These are phyloP conservation scores for Sinocyclocheilus grahami DNA, from an alignment of 2,113 vertebrate species.

Conservation along the genomic window DNA sequence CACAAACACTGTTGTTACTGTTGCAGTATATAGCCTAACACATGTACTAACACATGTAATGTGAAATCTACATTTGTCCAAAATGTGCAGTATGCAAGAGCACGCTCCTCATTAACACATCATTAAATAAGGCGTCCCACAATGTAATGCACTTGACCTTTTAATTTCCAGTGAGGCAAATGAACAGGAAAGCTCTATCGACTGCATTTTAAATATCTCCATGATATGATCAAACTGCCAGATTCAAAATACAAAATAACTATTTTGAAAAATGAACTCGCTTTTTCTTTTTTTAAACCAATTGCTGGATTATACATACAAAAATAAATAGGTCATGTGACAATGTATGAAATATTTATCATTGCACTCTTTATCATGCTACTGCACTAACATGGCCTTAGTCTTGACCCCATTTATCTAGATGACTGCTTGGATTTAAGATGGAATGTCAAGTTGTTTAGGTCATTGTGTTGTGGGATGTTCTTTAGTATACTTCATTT, in stretches of 20 bases:
- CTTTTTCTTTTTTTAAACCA: neutral
- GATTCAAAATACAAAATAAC: neutral
- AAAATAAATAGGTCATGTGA: neutral
- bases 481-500: too few species aligned
- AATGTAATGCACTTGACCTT: constrained; percentile 1
- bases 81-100: neutral
- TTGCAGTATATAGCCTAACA: neutral
- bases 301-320: neutral
- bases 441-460: neutral
- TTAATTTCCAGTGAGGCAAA: neutral
- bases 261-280: neutral
- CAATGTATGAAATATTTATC: neutral
- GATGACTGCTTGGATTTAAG: neutral
- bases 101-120: too few species aligned
- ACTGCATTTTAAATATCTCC: neutral
- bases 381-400: neutral
- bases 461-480: too few species aligned
- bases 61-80: neutral
- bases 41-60: neutral
- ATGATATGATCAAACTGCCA: neutral
- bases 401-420: neutral
- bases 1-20: neutral
- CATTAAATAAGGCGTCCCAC: neutral
- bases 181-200: neutral
- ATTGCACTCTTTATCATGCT: neutral